Percentiles rank a stretch among this genome's conserved stretches.
Conservation (phyloP, 2,888 invertebrate species). For the Papilio elwesi region DNA sequence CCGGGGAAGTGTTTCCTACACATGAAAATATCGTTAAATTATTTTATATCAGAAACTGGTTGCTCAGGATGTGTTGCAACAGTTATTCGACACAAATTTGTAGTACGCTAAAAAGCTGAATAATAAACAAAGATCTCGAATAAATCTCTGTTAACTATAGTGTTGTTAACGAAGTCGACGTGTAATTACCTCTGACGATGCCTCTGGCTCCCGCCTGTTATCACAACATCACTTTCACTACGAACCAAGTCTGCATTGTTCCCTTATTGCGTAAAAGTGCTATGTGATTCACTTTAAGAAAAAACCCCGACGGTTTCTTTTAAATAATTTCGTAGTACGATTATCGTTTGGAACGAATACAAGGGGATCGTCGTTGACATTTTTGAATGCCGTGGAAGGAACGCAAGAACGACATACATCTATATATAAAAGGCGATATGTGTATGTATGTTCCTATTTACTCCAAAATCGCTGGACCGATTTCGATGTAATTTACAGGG, state of each 20-base stretch:
- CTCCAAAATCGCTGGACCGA: too few species aligned
- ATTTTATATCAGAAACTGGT: constrained; percentile 6
- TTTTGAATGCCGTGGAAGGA: neutral
- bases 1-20: constrained; percentile 17
- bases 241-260: constrained; percentile 27
- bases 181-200: neutral
- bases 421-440: too few species aligned
- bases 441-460: too few species aligned
- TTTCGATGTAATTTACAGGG: too few species aligned
- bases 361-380: neutral
- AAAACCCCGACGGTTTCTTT: constrained; percentile 25
- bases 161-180: neutral
- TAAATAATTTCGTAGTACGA: neutral
- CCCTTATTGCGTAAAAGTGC: constrained; percentile 32
- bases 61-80: neutral
- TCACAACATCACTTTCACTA: constrained; percentile 27
- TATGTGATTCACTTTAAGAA: constrained; percentile 15
- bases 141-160: neutral
- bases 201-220: neutral
- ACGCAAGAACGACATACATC: too few species aligned
- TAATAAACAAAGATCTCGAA: neutral
- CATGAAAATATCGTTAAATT: constrained; percentile 6
- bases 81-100: neutral
- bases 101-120: neutral
- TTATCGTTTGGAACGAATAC: constrained; percentile 1